phyloP scores from a whole-genome alignment of 2,888 invertebrate genomes.

The Lithophane semibrunnea region DNA sequence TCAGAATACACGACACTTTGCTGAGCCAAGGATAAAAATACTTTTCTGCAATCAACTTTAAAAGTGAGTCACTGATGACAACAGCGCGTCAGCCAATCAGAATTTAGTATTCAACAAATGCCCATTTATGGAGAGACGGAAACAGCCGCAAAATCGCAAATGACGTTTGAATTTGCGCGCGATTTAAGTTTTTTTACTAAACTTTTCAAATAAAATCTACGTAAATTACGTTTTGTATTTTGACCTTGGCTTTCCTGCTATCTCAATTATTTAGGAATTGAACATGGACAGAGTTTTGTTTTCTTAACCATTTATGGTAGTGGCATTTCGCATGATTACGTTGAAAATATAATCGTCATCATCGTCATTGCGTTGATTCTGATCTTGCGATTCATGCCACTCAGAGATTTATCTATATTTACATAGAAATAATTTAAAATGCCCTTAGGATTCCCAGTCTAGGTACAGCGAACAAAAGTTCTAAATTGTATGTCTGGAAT shows the following conservation, averaged over 20 bases:
- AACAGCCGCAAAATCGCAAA: slow-evolving; percentile 74
- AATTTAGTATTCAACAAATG: slow-evolving; percentile 90
- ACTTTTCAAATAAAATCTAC: slow-evolving; percentile 9
- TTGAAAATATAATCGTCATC: background rate
- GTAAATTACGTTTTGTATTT: background rate
- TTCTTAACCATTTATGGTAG: slow-evolving; percentile 37
- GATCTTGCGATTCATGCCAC: slow-evolving; percentile 9
- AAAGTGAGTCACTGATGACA: slow-evolving; percentile 86
- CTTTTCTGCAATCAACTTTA: slow-evolving; percentile 74
- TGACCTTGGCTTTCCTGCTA: slow-evolving; percentile 13
- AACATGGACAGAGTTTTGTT: slow-evolving; percentile 18
- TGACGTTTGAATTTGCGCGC: slow-evolving; percentile 78
- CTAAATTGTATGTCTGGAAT: background rate
- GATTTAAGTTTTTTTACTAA: slow-evolving; percentile 38
- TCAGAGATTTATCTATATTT: background rate
- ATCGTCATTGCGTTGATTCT: slow-evolving; percentile 12
- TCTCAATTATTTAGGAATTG: background rate
- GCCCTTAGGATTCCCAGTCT: background rate
- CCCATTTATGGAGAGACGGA: slow-evolving; percentile 91
- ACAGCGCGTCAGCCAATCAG: slow-evolving; percentile 88
- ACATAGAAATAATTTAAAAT: background rate
- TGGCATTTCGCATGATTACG: slow-evolving; percentile 11
- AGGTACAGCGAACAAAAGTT: background rate
- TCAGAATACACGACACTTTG: slow-evolving; percentile 71
- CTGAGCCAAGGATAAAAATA: slow-evolving; percentile 74